Base-by-base conservation (phyloP, 2,888 invertebrate genomes). In the Netelia melanura region DNA sequence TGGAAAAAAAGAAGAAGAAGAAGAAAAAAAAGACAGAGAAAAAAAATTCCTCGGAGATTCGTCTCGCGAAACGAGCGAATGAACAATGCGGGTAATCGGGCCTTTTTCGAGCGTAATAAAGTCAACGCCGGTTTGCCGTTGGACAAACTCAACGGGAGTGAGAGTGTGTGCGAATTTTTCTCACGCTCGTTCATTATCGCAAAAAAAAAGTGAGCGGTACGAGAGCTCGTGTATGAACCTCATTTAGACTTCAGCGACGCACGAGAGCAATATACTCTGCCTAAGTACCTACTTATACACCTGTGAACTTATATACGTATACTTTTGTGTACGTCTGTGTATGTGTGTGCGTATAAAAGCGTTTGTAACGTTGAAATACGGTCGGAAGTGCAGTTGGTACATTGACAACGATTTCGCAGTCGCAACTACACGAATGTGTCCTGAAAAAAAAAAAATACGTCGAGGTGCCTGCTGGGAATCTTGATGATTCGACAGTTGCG, bases 91-190 rank as follows among this genome's bases (percentile, higher is more conserved):
- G 48, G 30, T 67, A 77, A 77, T 68, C 77, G 77, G 43, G 56
- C 65, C 76, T 52, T 77, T 77, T 77, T 52, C 52, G 52, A 9
- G 38, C 58, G 56, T 17, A 54, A 54, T 5, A 54, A 54, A 11
- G 17, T n/a, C 14, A 54, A 54, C 30, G 30, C 5, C 3, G 30
- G 30, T 30, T 3, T 5, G 3, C 30, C 30, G 30, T 30, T 30
- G 30, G 30, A 17, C 67, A 67, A 58, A 56, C 10, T 21, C 25
- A 14, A 54, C 82, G 84, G 65, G 83, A 90, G 89, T 88, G 89
- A 89, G 89, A 90, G 90, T 89, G 44, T 54, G 54, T 90, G 89
- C 88, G 90, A 90, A 90, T 88, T 82, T 65, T 89, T 91, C 90
- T 89, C 90, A 90, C 89, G 87, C 83, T 86, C 83, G 77, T 86